These are phyloP conservation scores for Ailuropoda melanoleuca DNA, from an alignment of 2,113 vertebrate species.

Conservation along the genomic window DNA sequence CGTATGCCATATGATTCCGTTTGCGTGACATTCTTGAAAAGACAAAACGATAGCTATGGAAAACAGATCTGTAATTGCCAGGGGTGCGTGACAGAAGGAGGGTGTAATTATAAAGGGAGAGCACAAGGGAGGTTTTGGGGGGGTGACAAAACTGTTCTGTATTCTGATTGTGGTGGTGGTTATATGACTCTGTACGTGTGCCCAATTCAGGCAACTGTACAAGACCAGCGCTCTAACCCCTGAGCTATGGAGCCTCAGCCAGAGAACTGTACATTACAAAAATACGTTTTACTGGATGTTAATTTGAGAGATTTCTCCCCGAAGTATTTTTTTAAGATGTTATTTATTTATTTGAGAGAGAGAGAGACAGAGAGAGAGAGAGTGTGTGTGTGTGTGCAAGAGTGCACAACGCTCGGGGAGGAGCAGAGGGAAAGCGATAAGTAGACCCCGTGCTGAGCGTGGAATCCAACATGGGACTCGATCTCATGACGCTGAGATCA, in stretches of 20 bases:
- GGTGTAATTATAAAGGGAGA: not conserved
- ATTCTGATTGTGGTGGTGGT: not conserved
- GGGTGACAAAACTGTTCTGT: not conserved
- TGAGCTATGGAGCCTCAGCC: not conserved
- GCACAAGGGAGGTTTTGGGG: not conserved
- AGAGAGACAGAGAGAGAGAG: too few relatives aligned
- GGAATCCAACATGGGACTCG: not conserved
- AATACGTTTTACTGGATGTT: not conserved
- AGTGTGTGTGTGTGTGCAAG: not conserved
- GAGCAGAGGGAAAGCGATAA: not conserved
- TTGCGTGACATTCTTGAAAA: conserved; percentile 21
- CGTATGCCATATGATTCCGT: not conserved
- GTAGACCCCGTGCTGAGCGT: not conserved
- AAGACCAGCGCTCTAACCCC: not conserved
- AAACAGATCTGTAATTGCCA: not conserved
- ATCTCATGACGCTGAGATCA: not conserved
- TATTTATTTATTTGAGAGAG: not conserved
- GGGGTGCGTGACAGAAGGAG: not conserved
- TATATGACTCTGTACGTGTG: not conserved
- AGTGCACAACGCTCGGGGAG: not conserved
- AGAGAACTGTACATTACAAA: not conserved
- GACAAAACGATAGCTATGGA: not conserved
- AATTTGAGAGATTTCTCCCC: not conserved
- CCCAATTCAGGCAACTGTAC: not conserved
- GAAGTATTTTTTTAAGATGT: not conserved